A percentile compares a stretch with the other conserved stretches of the same genome.
Conservation (phyloP, 2,113 vertebrate species). For the Pogona vitticeps region DNA sequence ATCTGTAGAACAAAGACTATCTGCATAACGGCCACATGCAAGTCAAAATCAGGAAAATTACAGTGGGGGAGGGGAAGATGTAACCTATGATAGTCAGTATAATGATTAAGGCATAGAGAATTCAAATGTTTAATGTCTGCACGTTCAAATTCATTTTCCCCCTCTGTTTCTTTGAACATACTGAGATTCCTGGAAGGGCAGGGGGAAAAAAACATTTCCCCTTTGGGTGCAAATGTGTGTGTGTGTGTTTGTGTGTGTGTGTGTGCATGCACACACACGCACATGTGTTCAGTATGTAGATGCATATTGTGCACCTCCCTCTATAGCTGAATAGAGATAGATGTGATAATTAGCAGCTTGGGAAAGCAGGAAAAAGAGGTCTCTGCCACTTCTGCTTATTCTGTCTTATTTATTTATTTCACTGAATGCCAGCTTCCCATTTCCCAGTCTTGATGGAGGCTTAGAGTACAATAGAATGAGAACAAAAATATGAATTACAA, state of each 20-base stretch:
- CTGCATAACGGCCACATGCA: slow-evolving; percentile 84
- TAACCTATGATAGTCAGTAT: slow-evolving; percentile 68
- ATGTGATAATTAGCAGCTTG: slow-evolving; percentile 55
- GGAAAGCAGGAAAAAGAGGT: slow-evolving; percentile 3
- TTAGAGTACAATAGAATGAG: slow-evolving; percentile 73
- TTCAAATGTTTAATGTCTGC: slow-evolving; percentile 76
- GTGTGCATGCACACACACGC: slow-evolving; percentile 20
- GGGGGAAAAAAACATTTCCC: slow-evolving; percentile 52
- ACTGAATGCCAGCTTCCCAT: slow-evolving; percentile 66
- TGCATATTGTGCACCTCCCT: slow-evolving; percentile 24
- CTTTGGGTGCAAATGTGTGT: slow-evolving; percentile 47
- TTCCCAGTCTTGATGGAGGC: slow-evolving; percentile 69
- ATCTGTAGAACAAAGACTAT: slow-evolving; percentile 86
- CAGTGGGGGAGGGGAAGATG: slow-evolving; percentile 70
- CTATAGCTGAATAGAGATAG: slow-evolving; percentile 22
- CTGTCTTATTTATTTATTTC: slow-evolving; percentile 48
- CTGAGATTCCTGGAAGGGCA: slow-evolving; percentile 57
- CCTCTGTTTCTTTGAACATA: slow-evolving; percentile 64
- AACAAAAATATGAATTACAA: slow-evolving; percentile 81
- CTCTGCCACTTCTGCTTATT: slow-evolving; percentile 33
- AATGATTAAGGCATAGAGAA: slow-evolving; percentile 72
- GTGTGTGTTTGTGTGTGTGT: slow-evolving; percentile 16
- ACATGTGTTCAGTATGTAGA: slow-evolving; percentile 13
- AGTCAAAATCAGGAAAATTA: slow-evolving; percentile 87
- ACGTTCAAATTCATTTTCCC: slow-evolving; percentile 57